A percentile compares a stretch with the other conserved stretches of the same genome.
Conservation (phyloP, 2,888 invertebrate species). For the Graphium colonna region DNA sequence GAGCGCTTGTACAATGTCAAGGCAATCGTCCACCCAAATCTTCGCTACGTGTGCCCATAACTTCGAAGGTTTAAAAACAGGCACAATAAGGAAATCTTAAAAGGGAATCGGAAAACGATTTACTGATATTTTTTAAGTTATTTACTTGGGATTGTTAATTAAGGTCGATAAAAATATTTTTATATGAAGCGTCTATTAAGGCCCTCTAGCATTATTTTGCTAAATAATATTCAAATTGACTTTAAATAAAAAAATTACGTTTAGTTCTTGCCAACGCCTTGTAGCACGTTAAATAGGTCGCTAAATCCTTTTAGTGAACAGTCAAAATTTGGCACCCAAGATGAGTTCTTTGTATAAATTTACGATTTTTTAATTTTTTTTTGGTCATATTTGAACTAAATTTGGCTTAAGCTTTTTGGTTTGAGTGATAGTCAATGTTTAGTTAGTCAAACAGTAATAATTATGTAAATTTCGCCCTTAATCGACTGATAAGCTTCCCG, state of each 20-base stretch:
- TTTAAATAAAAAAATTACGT: too few relatives aligned
- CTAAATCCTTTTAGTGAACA: too few relatives aligned
- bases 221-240: too few relatives aligned
- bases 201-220: too few relatives aligned
- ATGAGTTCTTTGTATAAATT: too few relatives aligned
- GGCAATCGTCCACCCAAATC: conserved; percentile 44
- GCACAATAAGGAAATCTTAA: conserved; percentile 32
- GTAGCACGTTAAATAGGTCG: too few relatives aligned
- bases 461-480: conserved; percentile 19
- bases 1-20: conserved; percentile 66
- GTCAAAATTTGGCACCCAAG: too few relatives aligned
- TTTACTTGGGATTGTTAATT: not conserved
- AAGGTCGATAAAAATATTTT: not conserved
- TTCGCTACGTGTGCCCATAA: conserved; percentile 32
- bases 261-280: too few relatives aligned
- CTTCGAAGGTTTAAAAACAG: conserved; percentile 14
- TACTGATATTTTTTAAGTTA: not conserved
- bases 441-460: conserved; percentile 1
- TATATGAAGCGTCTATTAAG: too few relatives aligned
- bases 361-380: too few relatives aligned
- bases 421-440: not conserved
- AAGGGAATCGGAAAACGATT: conserved; percentile 20
- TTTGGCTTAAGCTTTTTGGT: not conserved
- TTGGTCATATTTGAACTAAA: too few relatives aligned
- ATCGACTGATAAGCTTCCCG: conserved; percentile 8